Base-by-base conservation (phyloP, 2,797 vertebrate genomes). In the Parauchenoglanis punctatus region DNA sequence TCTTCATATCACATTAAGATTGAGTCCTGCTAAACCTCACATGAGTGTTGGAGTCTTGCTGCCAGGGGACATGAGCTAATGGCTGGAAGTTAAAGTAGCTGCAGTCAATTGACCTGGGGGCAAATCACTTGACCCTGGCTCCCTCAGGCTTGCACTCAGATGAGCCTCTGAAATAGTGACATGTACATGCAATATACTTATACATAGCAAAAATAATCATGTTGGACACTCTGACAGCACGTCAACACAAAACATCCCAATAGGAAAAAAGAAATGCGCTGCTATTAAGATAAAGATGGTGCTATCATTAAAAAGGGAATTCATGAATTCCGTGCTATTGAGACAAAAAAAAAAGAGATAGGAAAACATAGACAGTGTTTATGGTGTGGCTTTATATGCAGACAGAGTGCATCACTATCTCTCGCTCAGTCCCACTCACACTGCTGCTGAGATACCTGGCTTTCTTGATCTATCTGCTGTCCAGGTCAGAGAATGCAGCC, bases 51-150 rank as follows among this genome's bases (percentile, higher is more conserved):
- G 88, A 84, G 59, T 88, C 86, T 88, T 40, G 73, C 80, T 86
- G 80, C 83, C 86, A 90, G 88, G 90, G 91, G 89, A 89, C 83
- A 72, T 46, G 63, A 63, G 87, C 89, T 92, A 94, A 93, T 91
- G 91, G 87, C 91, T 89, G 89, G 90, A 91, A 91, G 91, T 92
- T 90, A 92, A 89, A 93, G 86, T 91, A 94, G 92, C 89, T 28
- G 86, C 91, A 95, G 93, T 95, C 94, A 95, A 94, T 95, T 96
- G 95, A 96, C 94, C 94, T 89, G 25, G 7, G 90, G 94, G 93
- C 93, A 95, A 95, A 96, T 92, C 95, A 96, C 94, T 96, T 96
- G 95, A 96, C 92, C 94, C 83, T 85, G 91, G 86, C 89, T 92
- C 92, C 91, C 89, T 87, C 84, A 92, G 90, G 89, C 90, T 92